A percentile compares a stretch with the other conserved stretches of the same genome.
Conservation (phyloP, 2,113 vertebrate species). For the Bubo bubo region DNA sequence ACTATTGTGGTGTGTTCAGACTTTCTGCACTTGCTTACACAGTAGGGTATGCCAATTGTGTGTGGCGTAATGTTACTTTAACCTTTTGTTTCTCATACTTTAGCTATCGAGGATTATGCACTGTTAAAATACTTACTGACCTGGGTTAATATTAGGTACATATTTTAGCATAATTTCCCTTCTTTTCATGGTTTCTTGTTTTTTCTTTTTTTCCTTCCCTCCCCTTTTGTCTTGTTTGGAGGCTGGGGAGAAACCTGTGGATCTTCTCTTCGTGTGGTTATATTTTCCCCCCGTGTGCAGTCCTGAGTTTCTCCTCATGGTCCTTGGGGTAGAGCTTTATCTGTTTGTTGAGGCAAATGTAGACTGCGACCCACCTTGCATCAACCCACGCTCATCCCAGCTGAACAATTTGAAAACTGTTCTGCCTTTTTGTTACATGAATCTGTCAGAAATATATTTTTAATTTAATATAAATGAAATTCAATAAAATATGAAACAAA, state of each 20-base stretch:
- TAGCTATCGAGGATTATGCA: slow-evolving; percentile 78
- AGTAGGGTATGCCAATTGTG: slow-evolving; percentile 80
- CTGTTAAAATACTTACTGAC: slow-evolving; percentile 79
- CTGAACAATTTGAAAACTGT: slow-evolving; percentile 90
- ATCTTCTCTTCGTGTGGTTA: slow-evolving; percentile 67
- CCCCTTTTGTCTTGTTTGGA: slow-evolving; percentile 60
- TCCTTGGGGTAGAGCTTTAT: slow-evolving; percentile 71
- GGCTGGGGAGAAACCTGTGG: slow-evolving; percentile 71
- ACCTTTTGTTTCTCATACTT: slow-evolving; percentile 72
- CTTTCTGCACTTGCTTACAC: slow-evolving; percentile 84
- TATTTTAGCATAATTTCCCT: slow-evolving; percentile 80
- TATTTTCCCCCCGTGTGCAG: slow-evolving; percentile 28
- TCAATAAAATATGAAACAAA: slow-evolving; percentile 92
- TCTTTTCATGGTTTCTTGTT: slow-evolving; percentile 34
- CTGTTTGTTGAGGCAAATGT: slow-evolving; percentile 73
- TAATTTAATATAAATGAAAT: slow-evolving; percentile 99
- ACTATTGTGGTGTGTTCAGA: slow-evolving; percentile 84
- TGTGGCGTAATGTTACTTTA: slow-evolving; percentile 76
- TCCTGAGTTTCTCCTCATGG: slow-evolving; percentile 57
- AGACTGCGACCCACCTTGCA: slow-evolving; percentile 73
- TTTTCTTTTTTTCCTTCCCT: background rate
- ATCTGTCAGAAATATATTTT: slow-evolving; percentile 99
- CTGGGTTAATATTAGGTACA: slow-evolving; percentile 79
- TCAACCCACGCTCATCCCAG: slow-evolving; percentile 78
- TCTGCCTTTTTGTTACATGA: slow-evolving; percentile 99